A percentile compares a stretch with the other conserved stretches of the same genome.
Evolutionary conservation across 2,888 invertebrate species (phyloP).

Genomic region (Carterocephalus palaemon): DNA sequence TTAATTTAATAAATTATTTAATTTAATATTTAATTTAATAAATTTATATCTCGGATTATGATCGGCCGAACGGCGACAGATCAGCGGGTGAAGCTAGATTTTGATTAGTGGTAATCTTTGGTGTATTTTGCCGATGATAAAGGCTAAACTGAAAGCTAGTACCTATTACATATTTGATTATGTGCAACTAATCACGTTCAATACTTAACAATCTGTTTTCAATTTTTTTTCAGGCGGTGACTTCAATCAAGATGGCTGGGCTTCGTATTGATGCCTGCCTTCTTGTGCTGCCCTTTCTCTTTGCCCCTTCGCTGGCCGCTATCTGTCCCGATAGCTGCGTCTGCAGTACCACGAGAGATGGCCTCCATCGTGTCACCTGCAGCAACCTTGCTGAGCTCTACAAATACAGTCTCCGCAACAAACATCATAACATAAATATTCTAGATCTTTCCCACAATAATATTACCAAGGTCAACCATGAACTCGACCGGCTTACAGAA

Average conservation of each 20-base stretch:
- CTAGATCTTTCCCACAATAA: constrained; percentile 82
- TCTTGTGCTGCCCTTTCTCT: constrained; percentile 51
- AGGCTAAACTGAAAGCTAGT: no score
- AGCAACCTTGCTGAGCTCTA: constrained; percentile 87
- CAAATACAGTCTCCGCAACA: constrained; percentile 75
- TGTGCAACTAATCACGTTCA: no score
- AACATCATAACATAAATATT: constrained; percentile 75
- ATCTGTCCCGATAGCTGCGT: constrained; percentile 76
- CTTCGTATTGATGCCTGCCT: constrained; percentile 48
- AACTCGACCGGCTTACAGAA: constrained; percentile 79
- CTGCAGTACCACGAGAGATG: constrained; percentile 82
- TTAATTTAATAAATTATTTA: no score
- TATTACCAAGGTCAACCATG: constrained; percentile 77
- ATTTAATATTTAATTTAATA: no score
- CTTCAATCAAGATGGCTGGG: constrained; percentile 55
- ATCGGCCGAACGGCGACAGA: no score
- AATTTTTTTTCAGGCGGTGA: constrained; percentile 63
- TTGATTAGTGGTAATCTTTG: no score
- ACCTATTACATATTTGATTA: no score
- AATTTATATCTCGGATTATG: no score
- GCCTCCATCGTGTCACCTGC: constrained; percentile 82
- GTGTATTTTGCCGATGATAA: no score
- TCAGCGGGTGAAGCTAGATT: no score
- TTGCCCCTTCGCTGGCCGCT: constrained; percentile 51
- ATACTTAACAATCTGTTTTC: constrained; percentile 1